These are phyloP conservation scores for Smittia aterrima DNA, from an alignment of 2,888 invertebrate species.

Conservation along the genomic window DNA sequence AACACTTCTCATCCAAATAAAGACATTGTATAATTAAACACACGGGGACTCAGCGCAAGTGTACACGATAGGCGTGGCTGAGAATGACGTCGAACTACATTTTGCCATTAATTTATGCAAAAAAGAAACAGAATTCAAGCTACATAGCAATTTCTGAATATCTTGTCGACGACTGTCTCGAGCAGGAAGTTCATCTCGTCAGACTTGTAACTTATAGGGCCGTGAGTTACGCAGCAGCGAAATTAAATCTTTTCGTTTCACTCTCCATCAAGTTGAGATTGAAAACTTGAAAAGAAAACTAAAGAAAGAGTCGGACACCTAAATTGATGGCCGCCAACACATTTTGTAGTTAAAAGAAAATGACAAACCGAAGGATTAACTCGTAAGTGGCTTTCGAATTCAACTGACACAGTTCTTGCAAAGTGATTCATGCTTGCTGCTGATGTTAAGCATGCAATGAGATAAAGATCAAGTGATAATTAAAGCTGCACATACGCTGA, in stretches of 20 bases:
- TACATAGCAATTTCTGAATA: not conserved
- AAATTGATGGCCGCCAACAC: constrained; percentile 18
- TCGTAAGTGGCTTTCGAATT: not conserved
- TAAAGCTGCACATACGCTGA: not conserved
- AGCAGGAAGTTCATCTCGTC: not conserved
- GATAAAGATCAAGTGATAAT: constrained; percentile 23
- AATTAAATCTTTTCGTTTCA: not conserved
- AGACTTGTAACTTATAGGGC: not conserved
- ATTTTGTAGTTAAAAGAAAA: not conserved
- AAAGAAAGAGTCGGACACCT: not conserved
- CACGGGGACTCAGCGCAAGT: not conserved
- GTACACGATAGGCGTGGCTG: not conserved
- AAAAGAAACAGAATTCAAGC: too few species aligned
- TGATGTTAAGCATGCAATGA: not conserved
- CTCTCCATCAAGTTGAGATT: not conserved
- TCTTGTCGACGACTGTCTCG: not conserved
- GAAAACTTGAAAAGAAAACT: not conserved
- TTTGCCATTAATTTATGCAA: not conserved
- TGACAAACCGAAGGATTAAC: not conserved
- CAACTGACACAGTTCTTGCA: not conserved
- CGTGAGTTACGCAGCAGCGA: not conserved
- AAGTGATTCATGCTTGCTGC: constrained; percentile 3
- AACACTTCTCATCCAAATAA: constrained; percentile 3
- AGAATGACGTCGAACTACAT: not conserved
- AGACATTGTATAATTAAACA: not conserved